Percentiles rank a stretch among this genome's conserved stretches.
These are phyloP conservation scores for Elephantulus edwardii DNA, from an alignment of 2,113 vertebrate species.

Conservation along the genomic window DNA sequence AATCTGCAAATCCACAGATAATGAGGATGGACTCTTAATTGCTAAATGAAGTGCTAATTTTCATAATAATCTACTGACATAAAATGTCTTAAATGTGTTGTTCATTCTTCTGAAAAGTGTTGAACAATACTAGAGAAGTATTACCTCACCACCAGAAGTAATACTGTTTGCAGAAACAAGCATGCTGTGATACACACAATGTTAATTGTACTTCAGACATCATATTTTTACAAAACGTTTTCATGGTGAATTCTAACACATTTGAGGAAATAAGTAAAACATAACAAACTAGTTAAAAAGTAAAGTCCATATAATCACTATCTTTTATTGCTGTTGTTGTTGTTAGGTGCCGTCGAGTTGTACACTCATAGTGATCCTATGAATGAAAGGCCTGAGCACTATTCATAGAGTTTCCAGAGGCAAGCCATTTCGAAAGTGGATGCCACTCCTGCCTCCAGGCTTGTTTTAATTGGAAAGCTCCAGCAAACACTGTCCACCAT, in stretches of 20 bases:
- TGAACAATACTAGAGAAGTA: background rate
- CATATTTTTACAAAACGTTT: background rate
- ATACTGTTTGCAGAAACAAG: background rate
- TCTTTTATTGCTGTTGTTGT: too few species aligned
- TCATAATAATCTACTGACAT: background rate
- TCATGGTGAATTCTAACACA: background rate
- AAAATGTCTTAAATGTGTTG: background rate
- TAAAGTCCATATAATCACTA: background rate
- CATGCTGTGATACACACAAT: background rate
- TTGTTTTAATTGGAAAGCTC: too few species aligned
- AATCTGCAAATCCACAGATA: background rate
- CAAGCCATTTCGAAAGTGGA: too few species aligned
- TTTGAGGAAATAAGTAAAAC: background rate
- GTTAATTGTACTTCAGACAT: constrained; percentile 16
- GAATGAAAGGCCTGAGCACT: too few species aligned
- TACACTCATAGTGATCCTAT: too few species aligned
- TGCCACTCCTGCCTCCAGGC: too few species aligned
- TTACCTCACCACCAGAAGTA: background rate
- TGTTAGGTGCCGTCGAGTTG: too few species aligned
- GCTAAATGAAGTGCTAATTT: constrained; percentile 35
- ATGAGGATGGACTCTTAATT: background rate
- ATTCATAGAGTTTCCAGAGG: too few species aligned
- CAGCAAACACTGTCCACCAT: too few species aligned
- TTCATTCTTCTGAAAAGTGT: background rate
- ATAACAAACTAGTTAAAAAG: background rate